These are phyloP conservation scores for Macrosiphum euphorbiae DNA, from an alignment of 2,888 invertebrate genomes.

Conservation along the genomic window DNA sequence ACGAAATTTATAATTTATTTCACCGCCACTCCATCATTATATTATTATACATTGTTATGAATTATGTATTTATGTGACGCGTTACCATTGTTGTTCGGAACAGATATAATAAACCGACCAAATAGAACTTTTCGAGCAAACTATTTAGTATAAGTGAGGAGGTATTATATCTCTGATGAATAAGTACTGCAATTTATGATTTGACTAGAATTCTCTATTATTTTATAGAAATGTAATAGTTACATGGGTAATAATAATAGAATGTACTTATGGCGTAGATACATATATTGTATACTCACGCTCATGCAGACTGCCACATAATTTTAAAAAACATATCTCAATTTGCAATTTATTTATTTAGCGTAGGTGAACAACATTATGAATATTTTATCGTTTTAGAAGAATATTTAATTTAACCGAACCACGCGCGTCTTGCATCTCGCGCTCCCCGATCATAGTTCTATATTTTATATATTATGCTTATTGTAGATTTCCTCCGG, in stretches of 20 bases:
- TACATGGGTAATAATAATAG: too few species aligned
- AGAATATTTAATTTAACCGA: constrained; percentile 36
- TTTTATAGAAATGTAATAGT: background rate
- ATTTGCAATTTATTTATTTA: background rate
- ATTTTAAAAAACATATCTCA: background rate
- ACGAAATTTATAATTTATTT: background rate
- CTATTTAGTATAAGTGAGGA: background rate
- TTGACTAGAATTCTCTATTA: background rate
- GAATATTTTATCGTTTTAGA: constrained; percentile 1
- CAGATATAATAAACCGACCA: background rate
- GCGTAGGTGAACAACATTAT: background rate
- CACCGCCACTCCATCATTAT: background rate
- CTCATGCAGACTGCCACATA: too few species aligned
- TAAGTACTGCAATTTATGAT: background rate
- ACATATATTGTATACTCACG: background rate
- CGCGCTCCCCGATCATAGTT: background rate
- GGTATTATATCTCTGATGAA: background rate
- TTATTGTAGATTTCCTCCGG: constrained; percentile 39
- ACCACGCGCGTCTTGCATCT: background rate
- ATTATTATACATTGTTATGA: background rate
- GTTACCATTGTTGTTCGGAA: background rate
- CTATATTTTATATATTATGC: background rate
- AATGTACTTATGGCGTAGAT: background rate
- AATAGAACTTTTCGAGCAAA: background rate
- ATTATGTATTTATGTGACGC: background rate